phyloP scores from a whole-genome alignment of 2,113 vertebrate species.

The Notiomystis cincta region DNA sequence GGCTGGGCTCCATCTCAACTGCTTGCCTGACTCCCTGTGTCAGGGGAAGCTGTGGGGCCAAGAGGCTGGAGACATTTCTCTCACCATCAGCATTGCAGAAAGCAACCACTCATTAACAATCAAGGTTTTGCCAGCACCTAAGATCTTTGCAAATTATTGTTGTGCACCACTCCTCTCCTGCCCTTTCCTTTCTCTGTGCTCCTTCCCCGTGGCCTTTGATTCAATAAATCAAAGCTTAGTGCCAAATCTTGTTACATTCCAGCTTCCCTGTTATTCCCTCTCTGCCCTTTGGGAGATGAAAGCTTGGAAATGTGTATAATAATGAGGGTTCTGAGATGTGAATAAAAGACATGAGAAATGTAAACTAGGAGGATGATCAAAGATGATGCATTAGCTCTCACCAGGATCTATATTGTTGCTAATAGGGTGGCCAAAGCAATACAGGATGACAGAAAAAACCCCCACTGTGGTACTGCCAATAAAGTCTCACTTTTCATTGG shows the following conservation, averaged over 20 bases:
- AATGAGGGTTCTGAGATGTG: conserved; percentile 4
- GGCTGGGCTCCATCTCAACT: not conserved
- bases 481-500: not conserved
- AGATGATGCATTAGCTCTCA: conserved; percentile 20
- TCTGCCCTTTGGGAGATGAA: conserved; percentile 42
- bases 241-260: conserved; percentile 32
- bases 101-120: not conserved
- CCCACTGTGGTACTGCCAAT: accelerated
- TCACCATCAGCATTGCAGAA: not conserved
- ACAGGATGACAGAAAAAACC: not conserved
- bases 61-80: not conserved
- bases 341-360: conserved; percentile 31
- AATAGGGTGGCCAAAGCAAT: not conserved
- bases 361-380: conserved; percentile 38
- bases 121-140: not conserved
- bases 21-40: not conserved
- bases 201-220: conserved; percentile 10
- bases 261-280: not conserved
- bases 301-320: conserved; percentile 34
- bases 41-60: accelerated
- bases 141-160: not conserved
- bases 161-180: not conserved
- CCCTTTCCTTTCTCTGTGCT: not conserved
- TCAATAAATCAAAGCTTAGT: conserved; percentile 55
- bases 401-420: not conserved